Evolutionary conservation across 2,113 vertebrate species (phyloP), one percentile per base, ranked within the genome.

Genomic region (Hemiscyllium ocellatum): DNA sequence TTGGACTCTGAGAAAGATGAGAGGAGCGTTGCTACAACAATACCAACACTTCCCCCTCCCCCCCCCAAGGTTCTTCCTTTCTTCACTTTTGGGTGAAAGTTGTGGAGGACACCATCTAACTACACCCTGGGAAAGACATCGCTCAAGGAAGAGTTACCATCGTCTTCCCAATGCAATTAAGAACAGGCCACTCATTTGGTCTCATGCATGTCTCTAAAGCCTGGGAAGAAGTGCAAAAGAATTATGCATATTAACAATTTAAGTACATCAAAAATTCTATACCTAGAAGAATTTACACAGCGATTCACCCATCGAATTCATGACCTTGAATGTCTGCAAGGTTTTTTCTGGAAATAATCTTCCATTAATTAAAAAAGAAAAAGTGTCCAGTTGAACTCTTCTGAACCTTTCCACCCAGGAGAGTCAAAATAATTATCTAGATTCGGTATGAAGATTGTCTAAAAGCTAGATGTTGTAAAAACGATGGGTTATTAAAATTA

Each of bases 391-490:
- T 72, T 70, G 69, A 95, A 72, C 69, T 93, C 33, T 93, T 68
- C 61, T 93, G 89, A 93, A 93, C 33, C 89, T 93, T 72, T 72
- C 47, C 69, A 95, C 69, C 93, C 68, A 95, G 69, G 69, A 95
- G 94, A 76, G 94, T 4, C 89, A 95, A 95, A 72, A 70, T 95
- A 72, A 52, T 95, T 70, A 95, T 95, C 94, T 72, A 47, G 68
- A 95, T 95, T 95, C 69, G 72, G 94, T 24, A 52, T 52, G 68
- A 52, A 72, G 69, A 37, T 66, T 12, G 89, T 93, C 61, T 66
- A 50, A 95, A 29, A 70, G 24, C 50, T 95, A 17, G 94, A 47
- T 52, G 52, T 72, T 95, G 69, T 17, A 42, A 76, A 95, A 65
- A 68, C 26, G 33, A 22, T 33, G 24, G 37, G 42, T 69, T 70